These are phyloP conservation scores for Pristionchus japonicus DNA, from an alignment of 2,888 invertebrate genomes.

Conservation along the genomic window DNA sequence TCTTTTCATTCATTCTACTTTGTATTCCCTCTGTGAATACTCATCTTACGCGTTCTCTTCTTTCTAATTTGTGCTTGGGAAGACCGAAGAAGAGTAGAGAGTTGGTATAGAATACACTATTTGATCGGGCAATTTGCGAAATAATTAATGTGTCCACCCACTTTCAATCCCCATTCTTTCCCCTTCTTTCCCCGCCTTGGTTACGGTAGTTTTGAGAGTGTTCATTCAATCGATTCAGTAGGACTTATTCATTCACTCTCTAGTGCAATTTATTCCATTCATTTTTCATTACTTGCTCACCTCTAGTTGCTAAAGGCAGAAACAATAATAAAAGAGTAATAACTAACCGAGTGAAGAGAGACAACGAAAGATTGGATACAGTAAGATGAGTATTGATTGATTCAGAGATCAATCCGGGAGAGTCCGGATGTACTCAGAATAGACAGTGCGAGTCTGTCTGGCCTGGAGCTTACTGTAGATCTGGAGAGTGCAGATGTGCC, in stretches of 20 bases:
- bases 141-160: not conserved
- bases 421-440: conserved; percentile 74
- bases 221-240: conserved; percentile 35
- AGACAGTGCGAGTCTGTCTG: conserved; percentile 74
- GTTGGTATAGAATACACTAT: conserved; percentile 29
- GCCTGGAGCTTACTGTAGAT: conserved; percentile 73
- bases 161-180: not conserved
- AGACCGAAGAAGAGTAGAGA: not conserved
- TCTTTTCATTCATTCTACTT: conserved; percentile 21
- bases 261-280: conserved; percentile 37
- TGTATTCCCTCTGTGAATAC: conserved; percentile 30
- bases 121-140: conserved; percentile 18
- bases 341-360: not conserved
- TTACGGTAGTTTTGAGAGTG: conserved; percentile 26
- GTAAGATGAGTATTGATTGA: not conserved
- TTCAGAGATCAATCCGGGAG: conserved; percentile 74
- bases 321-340: conserved; percentile 42
- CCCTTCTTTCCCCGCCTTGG: conserved; percentile 21
- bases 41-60: not conserved
- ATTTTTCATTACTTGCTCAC: conserved; percentile 19
- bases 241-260: conserved; percentile 1
- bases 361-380: not conserved
- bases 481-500: conserved; percentile 73
- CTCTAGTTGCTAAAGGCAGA: conserved; percentile 1
- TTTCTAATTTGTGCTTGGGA: conserved; percentile 7